Conservation (phyloP, 2,113 vertebrate species). For the Bubo bubo region DNA sequence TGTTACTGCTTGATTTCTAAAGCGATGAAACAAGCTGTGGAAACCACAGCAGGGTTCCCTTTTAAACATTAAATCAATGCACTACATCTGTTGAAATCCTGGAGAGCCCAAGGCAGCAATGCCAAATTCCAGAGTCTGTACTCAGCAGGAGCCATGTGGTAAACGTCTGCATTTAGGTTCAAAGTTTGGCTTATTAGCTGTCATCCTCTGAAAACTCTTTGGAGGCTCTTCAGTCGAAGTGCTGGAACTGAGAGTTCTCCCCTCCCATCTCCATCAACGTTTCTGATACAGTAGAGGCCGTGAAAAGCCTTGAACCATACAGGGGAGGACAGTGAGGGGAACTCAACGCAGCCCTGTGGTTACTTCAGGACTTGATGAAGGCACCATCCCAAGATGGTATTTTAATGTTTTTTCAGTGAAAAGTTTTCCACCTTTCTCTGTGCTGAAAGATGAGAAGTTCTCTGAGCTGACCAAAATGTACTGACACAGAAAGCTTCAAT, state of each 20-base stretch:
- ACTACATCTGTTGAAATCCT: constrained; percentile 67
- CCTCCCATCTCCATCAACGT: neutral
- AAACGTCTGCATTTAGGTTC: constrained; percentile 36
- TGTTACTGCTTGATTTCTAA: constrained; percentile 58
- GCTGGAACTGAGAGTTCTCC: neutral
- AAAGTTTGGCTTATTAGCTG: constrained; percentile 22
- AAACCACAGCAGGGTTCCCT: constrained; percentile 62
- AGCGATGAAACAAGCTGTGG: constrained; percentile 65
- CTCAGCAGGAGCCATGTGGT: constrained; percentile 29
- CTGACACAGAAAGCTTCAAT: neutral
- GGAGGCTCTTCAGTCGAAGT: neutral
- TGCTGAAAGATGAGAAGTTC: neutral
- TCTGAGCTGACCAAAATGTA: neutral
- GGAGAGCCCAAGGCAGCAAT: constrained; percentile 44
- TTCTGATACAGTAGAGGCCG: neutral
- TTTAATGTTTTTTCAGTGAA: neutral
- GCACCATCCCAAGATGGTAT: neutral
- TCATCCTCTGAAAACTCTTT: constrained; percentile 8
- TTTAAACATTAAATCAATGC: constrained; percentile 65
- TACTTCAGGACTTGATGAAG: neutral
- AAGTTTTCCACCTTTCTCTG: neutral
- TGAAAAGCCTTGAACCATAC: neutral
- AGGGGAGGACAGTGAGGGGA: neutral
- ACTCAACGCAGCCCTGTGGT: rapidly evolving
- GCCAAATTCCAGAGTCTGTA: constrained; percentile 60